Evolutionary conservation across 1,140 invertebrate genomes (phyloP), one percentile per base, ranked within the genome.

Genomic region (Maniola jurtina): DNA sequence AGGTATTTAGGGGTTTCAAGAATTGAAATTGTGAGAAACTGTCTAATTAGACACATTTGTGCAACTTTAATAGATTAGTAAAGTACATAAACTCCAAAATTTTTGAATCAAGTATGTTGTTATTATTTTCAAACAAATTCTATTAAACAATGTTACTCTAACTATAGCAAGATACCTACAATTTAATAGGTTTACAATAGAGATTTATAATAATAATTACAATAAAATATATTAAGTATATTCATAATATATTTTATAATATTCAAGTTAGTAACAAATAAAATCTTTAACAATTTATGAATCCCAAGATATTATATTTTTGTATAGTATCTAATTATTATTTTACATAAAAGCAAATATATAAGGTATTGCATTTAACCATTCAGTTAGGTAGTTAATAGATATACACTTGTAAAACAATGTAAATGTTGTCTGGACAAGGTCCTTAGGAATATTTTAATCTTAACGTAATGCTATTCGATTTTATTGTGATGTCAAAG

Each of bases 341-440:
- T 13, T 63, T 63, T 56, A 55, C 11, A 50, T 64, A 61, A 56
- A 64, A 59, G 58, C 52, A 67, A 64, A 50, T 66, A 68, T 69
- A 64, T 68, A 60, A 42, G 9, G 36, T 38, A 61, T 60, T 64
- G 60, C 66, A 71, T 68, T 73, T 70, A 60, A 74, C 66, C 69
- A 74, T 71, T 68, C 72, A 74, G 66, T 74, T 74, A 74, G 72
- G 6, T 57, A 52, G 13, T 52, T 2, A 11, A 55, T 64, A 45
- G 3, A 55, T 34, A 55, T 16, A 42, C 36, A 57, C 55, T 40
- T 57, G 55, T 57, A 38, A 57, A 57, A 57, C 55, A 57, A 57
- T 57, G 55, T 57, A 57, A 57, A 57, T 40, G 55, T 57, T 57
- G 55, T 57, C 35, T 52, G 56, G 55, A 65, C 56, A 56, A 65